Conservation (phyloP, 2,113 vertebrate genomes). For the Tragelaphus scriptus region DNA sequence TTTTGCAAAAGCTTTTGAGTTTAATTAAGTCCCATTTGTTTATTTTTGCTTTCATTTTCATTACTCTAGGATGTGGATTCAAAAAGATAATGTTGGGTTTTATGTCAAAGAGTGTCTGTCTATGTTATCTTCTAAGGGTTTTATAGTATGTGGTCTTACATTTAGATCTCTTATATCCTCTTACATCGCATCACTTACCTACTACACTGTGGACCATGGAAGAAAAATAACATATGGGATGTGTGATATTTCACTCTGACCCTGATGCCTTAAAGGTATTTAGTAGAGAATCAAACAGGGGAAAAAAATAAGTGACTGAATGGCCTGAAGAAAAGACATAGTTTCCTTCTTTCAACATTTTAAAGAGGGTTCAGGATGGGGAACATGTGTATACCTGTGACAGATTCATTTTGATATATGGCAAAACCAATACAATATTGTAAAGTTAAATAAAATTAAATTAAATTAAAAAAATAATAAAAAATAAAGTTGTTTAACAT, state of each 20-base stretch:
- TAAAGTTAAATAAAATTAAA: no score
- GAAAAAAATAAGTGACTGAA: not conserved
- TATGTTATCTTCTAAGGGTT: not conserved
- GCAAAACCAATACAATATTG: no score
- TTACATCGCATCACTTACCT: not conserved
- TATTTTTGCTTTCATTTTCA: not conserved
- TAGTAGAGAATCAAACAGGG: not conserved
- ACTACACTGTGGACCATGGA: not conserved
- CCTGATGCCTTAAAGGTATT: not conserved
- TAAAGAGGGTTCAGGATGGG: not conserved
- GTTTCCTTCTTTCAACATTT: not conserved
- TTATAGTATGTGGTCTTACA: not conserved
- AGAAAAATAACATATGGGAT: not conserved
- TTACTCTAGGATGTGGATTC: not conserved
- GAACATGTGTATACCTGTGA: no score
- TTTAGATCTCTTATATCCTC: not conserved
- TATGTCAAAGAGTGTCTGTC: not conserved
- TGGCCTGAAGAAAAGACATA: not conserved
- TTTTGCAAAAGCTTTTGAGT: not conserved
- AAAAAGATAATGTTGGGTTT: not conserved
- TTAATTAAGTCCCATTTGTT: not conserved
- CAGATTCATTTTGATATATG: no score
- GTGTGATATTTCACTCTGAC: not conserved
- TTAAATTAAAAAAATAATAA: no score
- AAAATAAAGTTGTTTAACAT: not conserved